Evolutionary conservation across 2,113 vertebrate species (phyloP).

Genomic region (Cromileptes altivelis): DNA sequence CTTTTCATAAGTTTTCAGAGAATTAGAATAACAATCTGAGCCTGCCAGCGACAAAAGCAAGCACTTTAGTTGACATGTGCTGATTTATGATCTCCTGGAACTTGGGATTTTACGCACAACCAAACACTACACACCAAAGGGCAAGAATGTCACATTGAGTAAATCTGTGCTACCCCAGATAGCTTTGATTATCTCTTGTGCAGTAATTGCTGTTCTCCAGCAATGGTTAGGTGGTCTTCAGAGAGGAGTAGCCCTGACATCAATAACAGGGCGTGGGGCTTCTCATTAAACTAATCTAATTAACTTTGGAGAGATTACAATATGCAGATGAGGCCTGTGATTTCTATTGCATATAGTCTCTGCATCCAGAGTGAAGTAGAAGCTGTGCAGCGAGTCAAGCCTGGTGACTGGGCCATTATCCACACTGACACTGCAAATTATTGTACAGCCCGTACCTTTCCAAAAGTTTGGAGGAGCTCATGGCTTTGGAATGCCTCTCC

Average conservation of each 20-base stretch:
- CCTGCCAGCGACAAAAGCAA: too few species aligned
- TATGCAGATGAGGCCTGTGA: slow-evolving; percentile 11
- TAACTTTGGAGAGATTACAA: slow-evolving; percentile 39
- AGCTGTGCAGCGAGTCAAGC: not conserved
- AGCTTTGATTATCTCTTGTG: slow-evolving; percentile 43
- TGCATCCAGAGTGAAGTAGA: not conserved
- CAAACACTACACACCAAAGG: not conserved
- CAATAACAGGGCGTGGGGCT: slow-evolving; percentile 9
- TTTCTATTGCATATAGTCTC: not conserved
- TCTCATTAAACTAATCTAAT: slow-evolving; percentile 59
- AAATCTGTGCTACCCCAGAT: slow-evolving; percentile 6
- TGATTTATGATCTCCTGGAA: not conserved
- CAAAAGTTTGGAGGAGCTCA: slow-evolving; percentile 22
- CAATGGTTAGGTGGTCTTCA: slow-evolving; percentile 51
- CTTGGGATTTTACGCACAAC: not conserved
- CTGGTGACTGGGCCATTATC: slow-evolving; percentile 29
- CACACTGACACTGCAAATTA: slow-evolving; percentile 35
- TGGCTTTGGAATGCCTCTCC: slow-evolving; percentile 20
- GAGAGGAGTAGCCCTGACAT: slow-evolving; percentile 64
- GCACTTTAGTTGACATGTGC: not conserved
- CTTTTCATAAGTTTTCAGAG: too few species aligned
- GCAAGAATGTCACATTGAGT: not conserved
- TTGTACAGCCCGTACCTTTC: slow-evolving; percentile 24
- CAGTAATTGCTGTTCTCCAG: slow-evolving; percentile 44
- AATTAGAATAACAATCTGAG: too few species aligned